Evolutionary conservation across 2,888 invertebrate species (phyloP), one percentile per base, ranked within the genome.

Genomic region (Chrysina gloriosa): DNA sequence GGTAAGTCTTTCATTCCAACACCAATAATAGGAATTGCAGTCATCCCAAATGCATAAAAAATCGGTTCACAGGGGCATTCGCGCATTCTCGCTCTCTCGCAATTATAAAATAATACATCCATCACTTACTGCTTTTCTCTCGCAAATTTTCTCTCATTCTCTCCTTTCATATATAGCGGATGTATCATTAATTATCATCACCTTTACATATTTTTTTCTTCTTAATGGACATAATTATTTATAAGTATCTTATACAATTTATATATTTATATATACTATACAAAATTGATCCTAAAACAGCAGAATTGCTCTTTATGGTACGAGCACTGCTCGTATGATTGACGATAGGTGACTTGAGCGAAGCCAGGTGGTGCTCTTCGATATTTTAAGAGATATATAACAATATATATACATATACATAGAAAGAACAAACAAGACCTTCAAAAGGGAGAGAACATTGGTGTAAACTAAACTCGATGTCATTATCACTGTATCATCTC

Each of bases 271-370:
- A 74, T 79, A 80, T 77, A 79, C 80, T 82, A 82, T 82, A 82
- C 82, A 82, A 82, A 82, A 82, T 82, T 82, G 81, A 80, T 82
- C 80, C 81, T 82, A 81, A 80, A 75, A 75, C 75, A 74, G 74
- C 73, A 72, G 76, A 75, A 73, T 71, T 72, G 69, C 71, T 67
- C 75, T 72, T 65, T 58, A 39, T 25, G 54, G 61, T 63, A 54
- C 68, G 54, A 65, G 67, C 61, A 56, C 64, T 63, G 70, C 70
- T 69, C 70, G 70, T 61, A 25, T 42, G 65, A 65, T 61, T 61
- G 58, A 61, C 58, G 58, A 61, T 36, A 45, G 58, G 42, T 61
- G 58, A 61, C 58, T 42, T 61, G 58, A 45, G 27, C 58, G 42
- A 61, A 16, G 27, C 42, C 14, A 61, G 58, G 29, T 42, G 42